phyloP scores from a whole-genome alignment of 2,113 vertebrate genomes.

The Dipodomys stephensi region DNA sequence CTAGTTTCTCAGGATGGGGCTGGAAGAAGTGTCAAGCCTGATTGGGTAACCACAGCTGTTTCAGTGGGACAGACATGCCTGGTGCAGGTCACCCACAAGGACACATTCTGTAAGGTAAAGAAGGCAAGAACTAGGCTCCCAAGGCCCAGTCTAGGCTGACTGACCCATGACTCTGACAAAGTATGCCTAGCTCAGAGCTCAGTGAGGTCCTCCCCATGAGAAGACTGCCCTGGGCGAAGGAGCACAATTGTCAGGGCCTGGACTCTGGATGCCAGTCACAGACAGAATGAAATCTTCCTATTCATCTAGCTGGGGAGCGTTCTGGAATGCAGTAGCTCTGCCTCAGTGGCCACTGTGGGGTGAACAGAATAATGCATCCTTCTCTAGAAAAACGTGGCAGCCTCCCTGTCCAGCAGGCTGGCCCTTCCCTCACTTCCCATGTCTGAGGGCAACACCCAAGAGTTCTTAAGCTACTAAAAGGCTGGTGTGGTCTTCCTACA shows the following conservation, averaged over 20 bases:
- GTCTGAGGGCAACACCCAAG: conserved; percentile 68
- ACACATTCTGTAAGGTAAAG: neutral
- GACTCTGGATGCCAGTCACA: neutral
- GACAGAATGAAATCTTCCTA: conserved; percentile 66
- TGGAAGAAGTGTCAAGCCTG: conserved; percentile 76
- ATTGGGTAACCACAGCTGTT: conserved; percentile 87
- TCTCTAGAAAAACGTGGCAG: conserved; percentile 59
- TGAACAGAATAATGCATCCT: conserved; percentile 51
- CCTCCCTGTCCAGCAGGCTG: conserved; percentile 71
- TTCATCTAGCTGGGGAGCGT: conserved; percentile 58
- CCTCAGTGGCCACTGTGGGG: conserved; percentile 40
- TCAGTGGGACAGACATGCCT: conserved; percentile 80
- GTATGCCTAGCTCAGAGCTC: neutral
- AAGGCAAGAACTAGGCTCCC: neutral
- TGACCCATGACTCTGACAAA: no score
- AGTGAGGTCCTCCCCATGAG: neutral
- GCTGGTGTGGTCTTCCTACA: conserved; percentile 59
- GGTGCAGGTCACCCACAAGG: neutral
- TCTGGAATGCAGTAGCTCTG: conserved; percentile 73
- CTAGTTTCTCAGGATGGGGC: conserved; percentile 78
- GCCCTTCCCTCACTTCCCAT: conserved; percentile 44
- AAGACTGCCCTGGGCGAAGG: neutral
- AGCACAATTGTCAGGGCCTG: neutral
- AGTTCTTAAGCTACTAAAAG: conserved; percentile 86
- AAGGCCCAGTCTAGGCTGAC: neutral